Conservation (phyloP, 2,113 vertebrate species). For the Lophius piscatorius region DNA sequence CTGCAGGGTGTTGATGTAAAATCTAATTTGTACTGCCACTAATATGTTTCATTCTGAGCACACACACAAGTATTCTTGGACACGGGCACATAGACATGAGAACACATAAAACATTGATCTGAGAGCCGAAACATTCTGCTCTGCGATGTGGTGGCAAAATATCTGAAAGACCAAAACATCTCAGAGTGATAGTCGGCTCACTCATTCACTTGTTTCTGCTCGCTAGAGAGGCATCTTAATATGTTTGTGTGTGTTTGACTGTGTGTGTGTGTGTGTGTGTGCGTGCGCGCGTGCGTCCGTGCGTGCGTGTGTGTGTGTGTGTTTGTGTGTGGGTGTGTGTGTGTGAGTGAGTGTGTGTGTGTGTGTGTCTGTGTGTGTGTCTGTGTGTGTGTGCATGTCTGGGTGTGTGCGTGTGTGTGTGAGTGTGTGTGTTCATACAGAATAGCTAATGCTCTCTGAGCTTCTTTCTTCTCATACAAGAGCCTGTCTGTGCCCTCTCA, state of each 20-base stretch:
- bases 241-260: too few relatives aligned
- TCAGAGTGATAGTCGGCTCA: constrained; percentile 33
- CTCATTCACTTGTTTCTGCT: constrained; percentile 54
- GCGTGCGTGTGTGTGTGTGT: constrained; percentile 12
- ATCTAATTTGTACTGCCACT: constrained; percentile 63
- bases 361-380: too few relatives aligned
- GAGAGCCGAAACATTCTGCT: constrained; percentile 54
- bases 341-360: too few relatives aligned
- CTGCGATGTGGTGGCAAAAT: constrained; percentile 24
- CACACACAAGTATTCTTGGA: constrained; percentile 23
- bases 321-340: too few relatives aligned
- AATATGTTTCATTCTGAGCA: constrained; percentile 53
- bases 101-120: constrained; percentile 37
- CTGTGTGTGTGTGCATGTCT: too few relatives aligned
- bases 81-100: constrained; percentile 1
- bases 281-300: constrained; percentile 14
- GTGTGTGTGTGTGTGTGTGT: constrained; percentile 12
- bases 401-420: too few relatives aligned
- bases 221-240: constrained; percentile 46
- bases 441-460: constrained; percentile 49
- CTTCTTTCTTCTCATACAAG: constrained; percentile 40
- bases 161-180: constrained; percentile 27
- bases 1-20: constrained; percentile 61
- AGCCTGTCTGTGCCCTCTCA: constrained; percentile 30
- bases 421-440: constrained; percentile 29